Evolutionary conservation across 1,140 invertebrate genomes (phyloP).

Genomic region (Tetragonula clypearis): DNA sequence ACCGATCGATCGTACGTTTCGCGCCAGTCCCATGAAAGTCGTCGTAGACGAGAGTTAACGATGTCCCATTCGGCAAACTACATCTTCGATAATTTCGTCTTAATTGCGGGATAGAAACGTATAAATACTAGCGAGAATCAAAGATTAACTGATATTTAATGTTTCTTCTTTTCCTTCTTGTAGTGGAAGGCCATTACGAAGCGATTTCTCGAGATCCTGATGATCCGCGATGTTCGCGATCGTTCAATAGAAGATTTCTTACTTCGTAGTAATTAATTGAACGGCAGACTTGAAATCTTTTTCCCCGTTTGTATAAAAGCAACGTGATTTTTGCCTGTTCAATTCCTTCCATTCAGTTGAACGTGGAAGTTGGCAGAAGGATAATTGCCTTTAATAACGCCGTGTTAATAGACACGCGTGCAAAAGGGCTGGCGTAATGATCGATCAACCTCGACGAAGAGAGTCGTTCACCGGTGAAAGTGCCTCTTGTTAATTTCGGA

Average conservation of each 20-base stretch:
- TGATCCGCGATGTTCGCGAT: neutral
- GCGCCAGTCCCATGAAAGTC: slow-evolving; percentile 17
- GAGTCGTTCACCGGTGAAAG: slow-evolving; percentile 13
- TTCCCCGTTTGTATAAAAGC: neutral
- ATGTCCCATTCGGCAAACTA: slow-evolving; percentile 14
- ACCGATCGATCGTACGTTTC: slow-evolving; percentile 22
- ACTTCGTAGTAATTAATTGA: neutral
- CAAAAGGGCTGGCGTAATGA: neutral
- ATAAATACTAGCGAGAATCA: slow-evolving; percentile 27
- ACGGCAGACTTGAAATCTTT: neutral
- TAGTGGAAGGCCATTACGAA: neutral
- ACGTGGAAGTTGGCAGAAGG: neutral
- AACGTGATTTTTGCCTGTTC: too few relatives aligned
- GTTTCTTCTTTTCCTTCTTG: too few relatives aligned
- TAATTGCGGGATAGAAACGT: slow-evolving; percentile 26
- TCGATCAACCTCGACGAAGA: neutral
- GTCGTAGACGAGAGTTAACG: slow-evolving; percentile 35
- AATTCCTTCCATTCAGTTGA: too few relatives aligned
- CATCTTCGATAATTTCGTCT: slow-evolving; percentile 33
- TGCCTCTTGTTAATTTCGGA: slow-evolving; percentile 26
- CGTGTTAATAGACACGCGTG: slow-evolving; percentile 12
- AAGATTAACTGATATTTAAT: slow-evolving; percentile 23
- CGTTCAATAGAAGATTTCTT: neutral
- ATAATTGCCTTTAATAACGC: neutral
- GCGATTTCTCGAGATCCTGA: neutral